These are phyloP conservation scores for Stenchaetothrips biformis DNA, from an alignment of 2,888 invertebrate genomes.

Conservation along the genomic window DNA sequence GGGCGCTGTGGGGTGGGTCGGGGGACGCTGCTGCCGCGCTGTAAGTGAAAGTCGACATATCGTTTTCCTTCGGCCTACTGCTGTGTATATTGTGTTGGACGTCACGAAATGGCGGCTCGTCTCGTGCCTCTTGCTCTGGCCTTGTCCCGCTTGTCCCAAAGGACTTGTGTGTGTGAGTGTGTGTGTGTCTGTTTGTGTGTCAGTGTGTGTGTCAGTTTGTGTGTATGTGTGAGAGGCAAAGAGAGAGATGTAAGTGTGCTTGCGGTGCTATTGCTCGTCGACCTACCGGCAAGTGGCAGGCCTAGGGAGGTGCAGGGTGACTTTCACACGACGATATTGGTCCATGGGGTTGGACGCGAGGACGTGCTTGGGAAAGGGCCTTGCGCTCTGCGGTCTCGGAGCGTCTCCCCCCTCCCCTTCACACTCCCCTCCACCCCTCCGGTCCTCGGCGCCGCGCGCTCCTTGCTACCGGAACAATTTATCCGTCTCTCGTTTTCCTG, in stretches of 20 bases:
- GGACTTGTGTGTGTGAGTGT: neutral
- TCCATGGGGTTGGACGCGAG: neutral
- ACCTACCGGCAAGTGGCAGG: too few species aligned
- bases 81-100: neutral
- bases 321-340: constrained; percentile 11
- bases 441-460: neutral
- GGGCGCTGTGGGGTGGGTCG: neutral
- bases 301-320: neutral
- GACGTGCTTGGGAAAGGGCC: neutral
- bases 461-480: constrained; percentile 12
- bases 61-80: neutral
- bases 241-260: too few species aligned
- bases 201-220: too few species aligned
- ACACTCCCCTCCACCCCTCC: neutral
- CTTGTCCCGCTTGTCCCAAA: neutral
- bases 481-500: neutral
- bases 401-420: too few species aligned
- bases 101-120: neutral
- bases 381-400: too few species aligned
- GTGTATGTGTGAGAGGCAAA: too few species aligned
- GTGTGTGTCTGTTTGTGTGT: too few species aligned
- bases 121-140: neutral
- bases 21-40: neutral
- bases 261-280: too few species aligned
- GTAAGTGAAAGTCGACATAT: constrained; percentile 23